Base-by-base conservation (phyloP, 1,140 invertebrate genomes). In the Drosophila novamexicana region DNA sequence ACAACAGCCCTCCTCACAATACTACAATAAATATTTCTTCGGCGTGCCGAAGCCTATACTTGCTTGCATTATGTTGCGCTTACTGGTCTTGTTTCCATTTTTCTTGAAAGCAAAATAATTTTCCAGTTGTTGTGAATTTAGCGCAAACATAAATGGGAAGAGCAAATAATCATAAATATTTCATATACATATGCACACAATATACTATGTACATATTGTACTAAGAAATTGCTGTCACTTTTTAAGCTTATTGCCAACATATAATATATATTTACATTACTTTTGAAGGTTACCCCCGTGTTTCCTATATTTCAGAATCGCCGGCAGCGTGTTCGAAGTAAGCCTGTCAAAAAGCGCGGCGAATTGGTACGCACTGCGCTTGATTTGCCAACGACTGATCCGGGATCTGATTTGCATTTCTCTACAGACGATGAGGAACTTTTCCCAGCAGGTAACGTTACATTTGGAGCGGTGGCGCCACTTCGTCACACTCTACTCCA, bases 371-470 rank as follows among this genome's bases (percentile, higher is more conserved):
- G 93, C 71, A 90, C 93, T 32, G 91, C 92, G 0, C 91, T 94
- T 67, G 94, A 94, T 65, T 78, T 94, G 58, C 93, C 93, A 32
- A 94, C 93, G 6, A 93, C 93, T 1, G 94, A 94, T 88, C 94
- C 94, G 0, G 94, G 93, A 1, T 94, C 93, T n/a, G 94, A 94
- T 75, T 78, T 94, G 62, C 93, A 92, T 50, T 93, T 91, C 36
- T 93, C 94, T 14, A 94, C 93, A 7, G 93, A 92, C 6, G 93
- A 94, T 39, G 93, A 94, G 72, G 79, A 84, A 72, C 79, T 91
- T 40, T 63, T 79, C 12, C 65, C 86, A 7, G 42, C 37, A 6
- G 75, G 75, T 1, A 77, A 71, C 9, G 56, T 68, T 7, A 61
- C 72, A n/a, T 90, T 77, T 58, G 80, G 84, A 1, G 78, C 59